A percentile compares a stretch with the other conserved stretches of the same genome.
phyloP scores from a whole-genome alignment of 2,888 invertebrate genomes.

The Sepioteuthis lessoniana region DNA sequence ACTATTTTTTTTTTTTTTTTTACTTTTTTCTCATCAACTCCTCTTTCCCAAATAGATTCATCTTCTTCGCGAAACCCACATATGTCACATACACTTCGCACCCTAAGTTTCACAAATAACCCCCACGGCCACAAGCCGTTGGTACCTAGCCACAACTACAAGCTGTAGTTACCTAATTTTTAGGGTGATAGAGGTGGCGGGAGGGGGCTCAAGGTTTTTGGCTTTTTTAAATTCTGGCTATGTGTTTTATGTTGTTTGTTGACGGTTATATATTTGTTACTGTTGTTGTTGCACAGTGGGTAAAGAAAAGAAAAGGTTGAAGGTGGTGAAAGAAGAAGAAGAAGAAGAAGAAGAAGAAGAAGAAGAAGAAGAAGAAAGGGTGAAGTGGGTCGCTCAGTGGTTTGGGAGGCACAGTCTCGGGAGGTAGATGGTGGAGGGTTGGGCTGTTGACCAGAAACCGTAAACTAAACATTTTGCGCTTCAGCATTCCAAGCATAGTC shows the following conservation, averaged over 20 bases:
- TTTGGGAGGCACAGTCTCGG: not conserved
- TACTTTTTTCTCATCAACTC: too few relatives aligned
- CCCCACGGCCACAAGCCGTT: not conserved
- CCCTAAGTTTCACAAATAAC: not conserved
- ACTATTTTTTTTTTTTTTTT: too few relatives aligned
- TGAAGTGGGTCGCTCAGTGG: not conserved
- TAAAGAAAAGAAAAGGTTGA: not conserved
- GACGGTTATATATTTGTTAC: not conserved
- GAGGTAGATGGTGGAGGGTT: not conserved
- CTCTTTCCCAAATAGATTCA: too few relatives aligned
- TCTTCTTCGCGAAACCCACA: not conserved
- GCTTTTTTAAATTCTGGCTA: too few relatives aligned
- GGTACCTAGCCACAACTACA: not conserved
- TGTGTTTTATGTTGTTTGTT: not conserved
- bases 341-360: not conserved
- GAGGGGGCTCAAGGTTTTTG: too few relatives aligned
- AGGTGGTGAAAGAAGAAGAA: too few relatives aligned
- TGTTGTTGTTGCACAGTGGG: not conserved
- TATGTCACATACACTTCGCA: not conserved
- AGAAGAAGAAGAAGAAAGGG: not conserved
- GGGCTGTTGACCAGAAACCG: constrained; percentile 3
- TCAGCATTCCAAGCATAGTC: not conserved
- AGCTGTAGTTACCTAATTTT: not conserved
- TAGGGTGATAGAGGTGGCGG: too few relatives aligned
- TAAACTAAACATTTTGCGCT: not conserved